Conservation (phyloP, 1,140 invertebrate species). For the Vollenhovia emeryi region DNA sequence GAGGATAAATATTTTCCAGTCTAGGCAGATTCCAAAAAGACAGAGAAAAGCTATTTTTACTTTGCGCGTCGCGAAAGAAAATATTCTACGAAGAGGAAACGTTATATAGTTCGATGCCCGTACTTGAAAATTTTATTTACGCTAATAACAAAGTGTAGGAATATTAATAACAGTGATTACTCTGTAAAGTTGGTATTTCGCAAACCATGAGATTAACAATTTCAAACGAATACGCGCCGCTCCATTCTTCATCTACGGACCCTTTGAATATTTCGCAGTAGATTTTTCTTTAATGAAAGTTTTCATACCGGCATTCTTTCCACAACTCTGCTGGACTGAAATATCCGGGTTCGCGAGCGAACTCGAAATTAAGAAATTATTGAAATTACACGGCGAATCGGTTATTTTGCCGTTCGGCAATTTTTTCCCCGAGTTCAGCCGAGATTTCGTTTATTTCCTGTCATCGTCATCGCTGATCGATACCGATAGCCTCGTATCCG, state of each 20-base stretch:
- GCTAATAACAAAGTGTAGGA: not conserved
- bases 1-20: not conserved
- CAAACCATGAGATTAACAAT: slow-evolving; percentile 15
- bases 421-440: not conserved
- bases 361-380: slow-evolving; percentile 15
- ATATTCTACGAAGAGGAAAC: not conserved
- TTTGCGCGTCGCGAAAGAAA: not conserved
- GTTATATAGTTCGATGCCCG: not conserved
- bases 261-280: slow-evolving; percentile 18
- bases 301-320: slow-evolving; percentile 15
- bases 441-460: not conserved
- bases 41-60: not conserved
- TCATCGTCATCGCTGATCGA: slow-evolving; percentile 6
- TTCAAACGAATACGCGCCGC: not conserved
- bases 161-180: slow-evolving; percentile 26
- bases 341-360: not conserved
- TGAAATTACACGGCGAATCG: not conserved
- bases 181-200: slow-evolving; percentile 30
- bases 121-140: slow-evolving; percentile 6
- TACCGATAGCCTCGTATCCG: slow-evolving; percentile 28
- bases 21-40: not conserved
- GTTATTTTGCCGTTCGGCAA: not conserved
- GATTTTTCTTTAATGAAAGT: slow-evolving; percentile 26
- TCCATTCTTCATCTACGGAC: slow-evolving; percentile 16
- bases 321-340: not conserved